Conservation (phyloP, 2,888 invertebrate species). For the Clitarchus hookeri region DNA sequence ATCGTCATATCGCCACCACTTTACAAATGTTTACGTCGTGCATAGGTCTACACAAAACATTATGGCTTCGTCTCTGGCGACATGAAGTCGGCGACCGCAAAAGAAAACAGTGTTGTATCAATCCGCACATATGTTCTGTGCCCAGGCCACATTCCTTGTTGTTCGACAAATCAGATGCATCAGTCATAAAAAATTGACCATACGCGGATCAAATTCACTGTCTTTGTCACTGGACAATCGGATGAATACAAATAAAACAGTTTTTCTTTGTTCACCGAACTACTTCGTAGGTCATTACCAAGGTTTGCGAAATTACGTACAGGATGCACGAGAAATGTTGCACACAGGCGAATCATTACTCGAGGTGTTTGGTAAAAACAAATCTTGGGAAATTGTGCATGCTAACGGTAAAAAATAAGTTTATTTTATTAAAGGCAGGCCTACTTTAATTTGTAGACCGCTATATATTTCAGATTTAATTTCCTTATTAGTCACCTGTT, state of each 20-base stretch:
- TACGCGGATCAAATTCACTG: background rate
- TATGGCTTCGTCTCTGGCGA: slow-evolving; percentile 47
- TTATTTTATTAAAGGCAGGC: too few relatives aligned
- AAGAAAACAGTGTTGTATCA: slow-evolving; percentile 21
- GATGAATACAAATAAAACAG: background rate
- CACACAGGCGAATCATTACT: background rate
- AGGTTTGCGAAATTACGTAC: background rate
- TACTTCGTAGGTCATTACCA: background rate
- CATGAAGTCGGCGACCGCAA: slow-evolving; percentile 43
- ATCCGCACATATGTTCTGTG: slow-evolving; percentile 31
- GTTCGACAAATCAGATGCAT: background rate
- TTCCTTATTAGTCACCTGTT: too few relatives aligned
- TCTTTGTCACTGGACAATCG: background rate
- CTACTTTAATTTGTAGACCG: too few relatives aligned
- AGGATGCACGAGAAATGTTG: background rate
- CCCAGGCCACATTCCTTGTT: background rate
- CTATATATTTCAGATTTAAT: too few relatives aligned
- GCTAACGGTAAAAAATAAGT: too few relatives aligned
- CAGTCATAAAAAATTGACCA: background rate
- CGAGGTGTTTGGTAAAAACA: too few relatives aligned
- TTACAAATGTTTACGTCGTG: slow-evolving; percentile 44
- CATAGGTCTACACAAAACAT: slow-evolving; percentile 34
- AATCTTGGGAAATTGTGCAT: too few relatives aligned
- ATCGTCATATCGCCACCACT: slow-evolving; percentile 2
- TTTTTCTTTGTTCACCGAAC: background rate